phyloP scores from a whole-genome alignment of 2,888 invertebrate genomes.

The Drosophila atroscutellata region DNA sequence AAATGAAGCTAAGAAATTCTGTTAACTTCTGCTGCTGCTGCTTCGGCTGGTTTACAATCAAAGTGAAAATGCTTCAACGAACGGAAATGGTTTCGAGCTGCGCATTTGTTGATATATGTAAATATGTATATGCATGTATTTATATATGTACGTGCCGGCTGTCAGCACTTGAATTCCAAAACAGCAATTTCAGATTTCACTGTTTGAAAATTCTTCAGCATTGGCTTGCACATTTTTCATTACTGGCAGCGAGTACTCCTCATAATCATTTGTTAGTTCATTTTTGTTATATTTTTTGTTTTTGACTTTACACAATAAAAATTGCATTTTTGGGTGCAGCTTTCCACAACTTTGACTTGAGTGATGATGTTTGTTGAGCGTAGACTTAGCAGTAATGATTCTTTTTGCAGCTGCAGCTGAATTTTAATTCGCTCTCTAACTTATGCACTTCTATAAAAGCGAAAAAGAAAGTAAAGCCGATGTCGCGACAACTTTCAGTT shows the following conservation, averaged over 20 bases:
- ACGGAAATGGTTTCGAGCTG: conserved; percentile 58
- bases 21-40: conserved; percentile 25
- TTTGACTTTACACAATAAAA: conserved; percentile 27
- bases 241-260: conserved; percentile 15
- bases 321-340: conserved; percentile 59
- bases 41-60: conserved; percentile 27
- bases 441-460: conserved; percentile 44
- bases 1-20: conserved; percentile 57
- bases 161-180: conserved; percentile 55
- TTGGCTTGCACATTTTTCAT: conserved; percentile 56
- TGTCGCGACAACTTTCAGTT: conserved; percentile 49
- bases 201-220: conserved; percentile 59
- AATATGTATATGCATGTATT: conserved; percentile 2
- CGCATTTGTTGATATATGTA: conserved; percentile 33
- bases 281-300: conserved; percentile 42
- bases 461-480: conserved; percentile 57
- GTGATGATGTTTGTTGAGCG: conserved; percentile 40
- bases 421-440: conserved; percentile 12
- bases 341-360: conserved; percentile 51
- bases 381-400: conserved; percentile 24
- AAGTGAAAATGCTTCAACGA: conserved; percentile 55
- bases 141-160: conserved; percentile 30
- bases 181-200: conserved; percentile 52
- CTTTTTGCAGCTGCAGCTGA: conserved; percentile 50
- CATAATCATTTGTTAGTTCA: conserved; percentile 46